Evolutionary conservation across 2,113 vertebrate species (phyloP), one percentile per base, ranked within the genome.

Genomic region (Phyllostomus discolor): DNA sequence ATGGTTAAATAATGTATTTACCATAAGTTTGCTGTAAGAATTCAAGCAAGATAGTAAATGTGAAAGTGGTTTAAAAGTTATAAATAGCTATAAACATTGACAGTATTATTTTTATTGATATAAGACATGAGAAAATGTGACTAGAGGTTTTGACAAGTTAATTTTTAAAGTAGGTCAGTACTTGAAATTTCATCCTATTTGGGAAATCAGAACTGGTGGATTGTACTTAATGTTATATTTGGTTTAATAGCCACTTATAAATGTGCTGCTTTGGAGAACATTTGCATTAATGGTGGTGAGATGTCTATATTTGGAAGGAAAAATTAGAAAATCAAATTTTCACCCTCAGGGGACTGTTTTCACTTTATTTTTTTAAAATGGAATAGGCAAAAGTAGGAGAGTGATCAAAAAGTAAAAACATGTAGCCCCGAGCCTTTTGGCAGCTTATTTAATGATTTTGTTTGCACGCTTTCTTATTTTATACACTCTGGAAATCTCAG

Each of bases 261-360:
- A 90, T 43, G 0, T 82, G 93, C 46, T 87, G 62, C 31, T 43
- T 14, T 92, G 88, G 8, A 46, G 67, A 50, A 69, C 70, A 85
- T 98, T 97, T 91, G 90, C 96, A 82, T 22, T 82, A 69, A 26
- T 26, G 10, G 88, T 54, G 33, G 46, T 15, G 14, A 92, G 88
- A 82, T 95, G 78, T 90, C 52, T 98, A 96, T 96, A 96, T 98
- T 96, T 97, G 92, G 91, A 96, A 96, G 43, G 72, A 94, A 89
- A 82, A 93, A 79, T 83, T 96, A 83, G 87, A 95, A 94, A 90
- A 97, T 94, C 0, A 54, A 91, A 92, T 83, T 91, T 94, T 43
- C 7, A 84, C 31, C 83, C 82, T 69, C 28, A 26, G 73, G 95
- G 85, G 46, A 70, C 87, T 92, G 14, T 84, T 97, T 97, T 95